phyloP scores from a whole-genome alignment of 2,797 vertebrate genomes.

The Anniella stebbinsi region DNA sequence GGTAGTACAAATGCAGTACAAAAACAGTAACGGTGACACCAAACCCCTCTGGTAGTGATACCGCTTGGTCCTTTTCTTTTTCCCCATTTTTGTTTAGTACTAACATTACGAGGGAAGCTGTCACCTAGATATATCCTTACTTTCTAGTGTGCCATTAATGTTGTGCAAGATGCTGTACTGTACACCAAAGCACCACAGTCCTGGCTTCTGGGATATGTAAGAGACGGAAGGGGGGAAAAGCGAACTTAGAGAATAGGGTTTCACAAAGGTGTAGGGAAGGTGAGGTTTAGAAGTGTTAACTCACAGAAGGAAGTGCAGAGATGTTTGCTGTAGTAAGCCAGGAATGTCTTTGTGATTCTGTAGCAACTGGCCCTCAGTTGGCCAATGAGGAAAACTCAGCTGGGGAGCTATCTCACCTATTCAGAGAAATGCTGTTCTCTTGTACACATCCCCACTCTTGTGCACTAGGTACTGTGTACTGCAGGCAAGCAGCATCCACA shows the following conservation, averaged over 20 bases:
- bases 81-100: background rate
- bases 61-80: background rate
- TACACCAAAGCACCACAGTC: background rate
- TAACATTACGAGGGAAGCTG: background rate
- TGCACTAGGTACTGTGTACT: background rate
- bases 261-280: background rate
- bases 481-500: background rate
- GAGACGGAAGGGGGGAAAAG: background rate
- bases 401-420: background rate
- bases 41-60: background rate
- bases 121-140: background rate
- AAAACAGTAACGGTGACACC: background rate
- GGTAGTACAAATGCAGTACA: background rate
- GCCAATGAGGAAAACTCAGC: background rate
- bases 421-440: background rate
- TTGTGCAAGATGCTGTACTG: background rate
- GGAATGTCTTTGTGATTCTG: background rate
- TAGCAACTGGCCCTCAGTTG: background rate
- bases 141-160: background rate
- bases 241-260: background rate
- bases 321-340: background rate
- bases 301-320: background rate
- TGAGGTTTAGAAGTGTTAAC: background rate
- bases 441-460: background rate
- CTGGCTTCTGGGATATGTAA: background rate